These are phyloP conservation scores for Sciurus carolinensis DNA, from an alignment of 2,797 vertebrate species.

Conservation along the genomic window DNA sequence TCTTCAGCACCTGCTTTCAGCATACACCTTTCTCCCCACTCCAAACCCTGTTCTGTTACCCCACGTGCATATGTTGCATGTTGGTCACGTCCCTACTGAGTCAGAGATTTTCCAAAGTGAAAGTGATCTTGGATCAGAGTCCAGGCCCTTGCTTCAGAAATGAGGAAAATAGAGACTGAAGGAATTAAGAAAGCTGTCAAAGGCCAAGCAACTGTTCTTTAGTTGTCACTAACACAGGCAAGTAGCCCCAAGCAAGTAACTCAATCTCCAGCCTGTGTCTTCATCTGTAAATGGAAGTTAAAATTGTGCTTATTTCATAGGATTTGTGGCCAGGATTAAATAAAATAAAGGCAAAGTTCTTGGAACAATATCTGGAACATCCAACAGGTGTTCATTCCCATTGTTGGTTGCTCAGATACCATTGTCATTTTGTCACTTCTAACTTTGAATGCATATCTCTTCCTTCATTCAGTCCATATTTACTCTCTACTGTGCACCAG, in stretches of 20 bases:
- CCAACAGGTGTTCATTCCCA: not conserved
- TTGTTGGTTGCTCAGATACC: not conserved
- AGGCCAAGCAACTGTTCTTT: not conserved
- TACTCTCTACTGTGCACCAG: not conserved
- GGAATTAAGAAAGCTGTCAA: not conserved
- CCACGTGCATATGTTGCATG: not conserved
- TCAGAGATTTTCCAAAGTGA: constrained; percentile 41
- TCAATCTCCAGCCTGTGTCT: not conserved
- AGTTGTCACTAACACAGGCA: not conserved
- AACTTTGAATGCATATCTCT: not conserved
- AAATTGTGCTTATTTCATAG: not conserved
- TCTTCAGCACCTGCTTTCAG: not conserved
- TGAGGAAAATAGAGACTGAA: not conserved
- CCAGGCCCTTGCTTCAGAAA: not conserved
- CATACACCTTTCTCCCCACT: not conserved
- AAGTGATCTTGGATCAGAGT: not conserved
- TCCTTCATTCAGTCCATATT: not conserved
- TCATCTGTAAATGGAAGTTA: not conserved
- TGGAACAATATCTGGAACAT: not conserved
- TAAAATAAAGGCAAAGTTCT: not conserved
- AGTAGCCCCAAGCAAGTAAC: not conserved
- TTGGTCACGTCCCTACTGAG: not conserved
- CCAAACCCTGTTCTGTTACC: not conserved
- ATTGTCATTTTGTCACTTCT: not conserved
- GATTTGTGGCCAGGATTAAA: not conserved